Evolutionary conservation across 2,888 invertebrate species (phyloP).

Genomic region (Brachyopa scutellaris): DNA sequence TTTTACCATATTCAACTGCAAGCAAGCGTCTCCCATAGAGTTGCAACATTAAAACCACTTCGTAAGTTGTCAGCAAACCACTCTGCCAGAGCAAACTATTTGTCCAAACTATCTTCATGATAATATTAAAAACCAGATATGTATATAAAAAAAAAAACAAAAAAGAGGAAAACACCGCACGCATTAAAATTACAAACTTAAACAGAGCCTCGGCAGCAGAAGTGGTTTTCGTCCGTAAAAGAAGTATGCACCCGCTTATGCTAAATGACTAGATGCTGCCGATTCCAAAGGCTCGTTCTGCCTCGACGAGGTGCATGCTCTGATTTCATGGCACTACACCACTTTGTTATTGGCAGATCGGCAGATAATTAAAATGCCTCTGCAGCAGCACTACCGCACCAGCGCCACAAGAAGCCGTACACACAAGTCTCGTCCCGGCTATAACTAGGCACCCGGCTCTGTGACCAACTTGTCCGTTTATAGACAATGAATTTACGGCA

Average conservation of each 20-base stretch:
- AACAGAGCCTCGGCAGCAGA: constrained; percentile 8
- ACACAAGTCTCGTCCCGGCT: constrained; percentile 19
- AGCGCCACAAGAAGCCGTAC: constrained; percentile 8
- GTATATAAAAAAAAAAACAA: constrained; percentile 10
- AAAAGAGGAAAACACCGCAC: constrained; percentile 5
- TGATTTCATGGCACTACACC: constrained; percentile 63
- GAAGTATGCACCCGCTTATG: constrained; percentile 16
- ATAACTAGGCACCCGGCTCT: constrained; percentile 1
- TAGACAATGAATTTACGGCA: constrained; percentile 67
- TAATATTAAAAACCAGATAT: constrained; percentile 18
- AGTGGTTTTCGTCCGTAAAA: background rate
- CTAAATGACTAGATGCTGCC: constrained; percentile 7
- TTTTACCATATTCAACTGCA: constrained; percentile 55
- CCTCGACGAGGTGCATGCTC: constrained; percentile 56
- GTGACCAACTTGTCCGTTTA: constrained; percentile 60
- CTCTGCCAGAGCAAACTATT: constrained; percentile 31
- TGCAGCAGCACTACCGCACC: constrained; percentile 20
- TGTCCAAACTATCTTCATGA: constrained; percentile 30
- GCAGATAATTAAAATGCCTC: constrained; percentile 61
- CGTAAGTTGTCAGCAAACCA: constrained; percentile 6
- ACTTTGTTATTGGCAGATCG: constrained; percentile 58
- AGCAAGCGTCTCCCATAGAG: constrained; percentile 53
- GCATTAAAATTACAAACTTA: constrained; percentile 29
- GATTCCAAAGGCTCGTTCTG: background rate
- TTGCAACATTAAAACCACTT: constrained; percentile 43